phyloP scores from a whole-genome alignment of 92 coral and sea anemone species.

The Phymanthus crucifer region DNA sequence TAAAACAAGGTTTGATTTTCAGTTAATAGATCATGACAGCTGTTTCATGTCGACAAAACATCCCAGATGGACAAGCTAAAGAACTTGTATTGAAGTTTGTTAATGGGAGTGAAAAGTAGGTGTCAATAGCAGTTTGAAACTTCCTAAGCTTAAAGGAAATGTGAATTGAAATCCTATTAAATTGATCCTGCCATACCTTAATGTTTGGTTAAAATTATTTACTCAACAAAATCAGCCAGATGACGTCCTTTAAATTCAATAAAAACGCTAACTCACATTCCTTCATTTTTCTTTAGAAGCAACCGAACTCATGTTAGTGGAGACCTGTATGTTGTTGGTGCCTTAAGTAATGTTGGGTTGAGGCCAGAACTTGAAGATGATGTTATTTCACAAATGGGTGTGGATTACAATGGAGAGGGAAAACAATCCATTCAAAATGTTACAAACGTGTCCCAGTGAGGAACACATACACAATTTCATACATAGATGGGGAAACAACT shows the following conservation, averaged over 20 bases:
- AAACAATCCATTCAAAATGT: slow-evolving; percentile 39
- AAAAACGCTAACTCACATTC: slow-evolving; percentile 18
- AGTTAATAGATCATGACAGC: slow-evolving; percentile 9
- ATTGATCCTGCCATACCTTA: not conserved
- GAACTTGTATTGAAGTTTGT: slow-evolving; percentile 43
- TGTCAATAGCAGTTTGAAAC: slow-evolving; percentile 5
- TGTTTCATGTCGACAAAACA: slow-evolving; percentile 16
- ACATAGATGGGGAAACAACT: slow-evolving; percentile 22
- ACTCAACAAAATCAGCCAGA: not conserved
- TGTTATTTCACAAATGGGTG: slow-evolving; percentile 33
- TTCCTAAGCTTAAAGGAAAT: not conserved
- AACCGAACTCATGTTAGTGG: slow-evolving; percentile 36
- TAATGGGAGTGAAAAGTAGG: slow-evolving; percentile 34
- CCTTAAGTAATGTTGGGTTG: slow-evolving; percentile 31
- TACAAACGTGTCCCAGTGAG: slow-evolving; percentile 50
- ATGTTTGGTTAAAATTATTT: not conserved
- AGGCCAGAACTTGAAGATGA: slow-evolving; percentile 56
- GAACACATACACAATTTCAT: slow-evolving; percentile 42
- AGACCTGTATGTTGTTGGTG: slow-evolving; percentile 29
- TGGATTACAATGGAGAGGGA: slow-evolving; percentile 36
- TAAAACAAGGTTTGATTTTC: not conserved
- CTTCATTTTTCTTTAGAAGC: slow-evolving; percentile 26
- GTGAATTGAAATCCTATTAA: slow-evolving; percentile 9
- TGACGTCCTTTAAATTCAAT: not conserved
- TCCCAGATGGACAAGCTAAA: slow-evolving; percentile 40